Base-by-base conservation (phyloP, 2,888 invertebrate genomes). In the Sepiola atlantica region DNA sequence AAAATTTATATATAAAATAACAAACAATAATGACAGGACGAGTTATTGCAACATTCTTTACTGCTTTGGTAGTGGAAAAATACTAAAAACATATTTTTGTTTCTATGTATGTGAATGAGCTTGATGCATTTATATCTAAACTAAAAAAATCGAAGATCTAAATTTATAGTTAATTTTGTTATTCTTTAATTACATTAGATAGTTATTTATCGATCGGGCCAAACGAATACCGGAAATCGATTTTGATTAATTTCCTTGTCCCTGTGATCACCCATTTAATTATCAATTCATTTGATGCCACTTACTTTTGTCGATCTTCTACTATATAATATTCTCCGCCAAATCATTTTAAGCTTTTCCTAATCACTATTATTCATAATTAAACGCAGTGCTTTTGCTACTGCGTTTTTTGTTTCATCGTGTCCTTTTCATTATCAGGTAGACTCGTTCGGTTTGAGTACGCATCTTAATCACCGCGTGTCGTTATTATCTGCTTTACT, bases 121-220 rank as follows among this genome's bases (percentile, higher is more conserved):
- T 45, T 45, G 4, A 45, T 45, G 8, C 8, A 8, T 45, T 45
- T 45, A 2, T 45, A 45, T 45, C 45, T 2, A 45, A 45, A 45
- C n/a, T n/a, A n/a, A 16, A 10, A 77, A 77, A 77, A 77, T 77
- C n/a, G 77, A 77, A 77, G 77, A 77, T n/a, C 77, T 77, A 77
- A 77, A 77, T 77, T 77, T 77, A 77, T 77, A n/a, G 77, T 77
- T 77, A 77, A 77, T 77, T 77, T 77, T 77, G 77, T n/a, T 77
- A 77, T n/a, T 77, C 77, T 77, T 77, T 77, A 77, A 77, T 77
- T 77, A 77, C n/a, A n/a, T 77, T 77, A 77, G 77, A 77, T n/a
- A n/a, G 16, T 32, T n/a, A 77, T n/a, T 3, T 77, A 77, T 77
- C 18, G 77, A 77, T 77, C 18, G 14, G n/a, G 14, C n/a, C 77